Conservation (phyloP, 2,113 vertebrate genomes). For the Phylloscopus trochiloides region DNA sequence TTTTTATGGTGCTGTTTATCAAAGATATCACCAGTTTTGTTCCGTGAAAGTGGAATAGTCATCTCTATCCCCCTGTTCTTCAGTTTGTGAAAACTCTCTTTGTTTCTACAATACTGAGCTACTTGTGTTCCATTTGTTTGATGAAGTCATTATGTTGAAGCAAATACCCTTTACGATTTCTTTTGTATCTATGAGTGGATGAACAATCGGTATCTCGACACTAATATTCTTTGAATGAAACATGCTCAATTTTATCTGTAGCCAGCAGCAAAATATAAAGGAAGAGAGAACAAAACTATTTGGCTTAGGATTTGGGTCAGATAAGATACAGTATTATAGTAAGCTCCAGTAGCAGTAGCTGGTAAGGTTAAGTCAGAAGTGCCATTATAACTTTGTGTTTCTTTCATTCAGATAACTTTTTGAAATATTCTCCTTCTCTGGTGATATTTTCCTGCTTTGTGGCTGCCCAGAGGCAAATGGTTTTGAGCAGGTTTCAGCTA, state of each 20-base stretch:
- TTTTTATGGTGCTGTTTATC: neutral
- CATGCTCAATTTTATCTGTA: neutral
- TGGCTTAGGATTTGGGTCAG: neutral
- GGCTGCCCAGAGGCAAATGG: neutral
- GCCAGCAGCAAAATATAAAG: neutral
- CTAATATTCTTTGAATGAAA: constrained; percentile 15
- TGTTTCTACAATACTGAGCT: neutral
- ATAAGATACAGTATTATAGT: neutral
- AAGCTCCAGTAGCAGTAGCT: neutral
- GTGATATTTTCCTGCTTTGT: neutral
- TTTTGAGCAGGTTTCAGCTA: neutral
- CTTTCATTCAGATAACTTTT: neutral
- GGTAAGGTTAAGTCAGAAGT: neutral
- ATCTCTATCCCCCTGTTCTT: neutral
- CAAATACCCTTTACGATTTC: neutral
- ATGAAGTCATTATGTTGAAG: neutral
- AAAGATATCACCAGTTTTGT: neutral
- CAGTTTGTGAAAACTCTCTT: neutral
- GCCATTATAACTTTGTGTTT: neutral
- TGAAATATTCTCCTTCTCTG: neutral
- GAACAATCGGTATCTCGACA: neutral
- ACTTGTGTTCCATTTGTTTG: neutral
- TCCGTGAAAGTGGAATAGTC: neutral
- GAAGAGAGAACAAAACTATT: neutral
- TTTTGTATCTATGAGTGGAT: neutral